These are phyloP conservation scores for Pristionchus japonicus DNA, from an alignment of 2,888 invertebrate genomes.

Conservation along the genomic window DNA sequence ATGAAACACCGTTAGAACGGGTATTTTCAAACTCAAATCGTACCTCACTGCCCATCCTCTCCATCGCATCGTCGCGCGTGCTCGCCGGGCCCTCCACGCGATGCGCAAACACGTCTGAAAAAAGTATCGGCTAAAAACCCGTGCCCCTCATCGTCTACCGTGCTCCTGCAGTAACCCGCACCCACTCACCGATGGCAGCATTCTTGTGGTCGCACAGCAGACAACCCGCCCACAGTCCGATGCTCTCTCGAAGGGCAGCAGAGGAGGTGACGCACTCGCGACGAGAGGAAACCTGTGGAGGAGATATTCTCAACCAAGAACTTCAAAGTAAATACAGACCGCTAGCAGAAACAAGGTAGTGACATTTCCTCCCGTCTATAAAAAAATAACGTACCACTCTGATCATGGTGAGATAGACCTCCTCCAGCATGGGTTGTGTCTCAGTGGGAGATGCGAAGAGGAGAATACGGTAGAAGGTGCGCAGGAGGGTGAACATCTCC, in stretches of 20 bases:
- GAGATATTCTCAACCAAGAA: too few species aligned
- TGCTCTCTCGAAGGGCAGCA: slow-evolving; percentile 52
- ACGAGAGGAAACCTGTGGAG: background rate
- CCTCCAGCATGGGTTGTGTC: slow-evolving; percentile 55
- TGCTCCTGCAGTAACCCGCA: background rate
- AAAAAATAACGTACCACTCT: background rate
- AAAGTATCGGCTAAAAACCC: background rate
- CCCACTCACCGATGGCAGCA: slow-evolving; percentile 62
- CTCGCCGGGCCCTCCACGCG: slow-evolving; percentile 53
- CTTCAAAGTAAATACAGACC: too few species aligned
- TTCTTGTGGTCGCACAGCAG: slow-evolving; percentile 65
- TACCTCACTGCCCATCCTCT: slow-evolving; percentile 63
- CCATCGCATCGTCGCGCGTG: slow-evolving; percentile 46
- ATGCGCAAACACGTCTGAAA: slow-evolving; percentile 53
- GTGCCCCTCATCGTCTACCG: background rate
- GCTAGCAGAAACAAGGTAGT: too few species aligned
- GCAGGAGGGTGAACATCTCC: slow-evolving; percentile 63
- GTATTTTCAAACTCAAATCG: too few species aligned
- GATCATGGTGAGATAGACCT: slow-evolving; percentile 47
- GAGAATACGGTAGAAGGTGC: slow-evolving; percentile 67
- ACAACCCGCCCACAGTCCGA: slow-evolving; percentile 70
- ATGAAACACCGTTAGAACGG: background rate
- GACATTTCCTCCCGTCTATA: background rate
- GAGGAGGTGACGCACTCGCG: slow-evolving; percentile 35
- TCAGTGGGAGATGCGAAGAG: slow-evolving; percentile 65